Conservation (phyloP, 2,113 vertebrate species). For the Paramormyrops kingsleyae region DNA sequence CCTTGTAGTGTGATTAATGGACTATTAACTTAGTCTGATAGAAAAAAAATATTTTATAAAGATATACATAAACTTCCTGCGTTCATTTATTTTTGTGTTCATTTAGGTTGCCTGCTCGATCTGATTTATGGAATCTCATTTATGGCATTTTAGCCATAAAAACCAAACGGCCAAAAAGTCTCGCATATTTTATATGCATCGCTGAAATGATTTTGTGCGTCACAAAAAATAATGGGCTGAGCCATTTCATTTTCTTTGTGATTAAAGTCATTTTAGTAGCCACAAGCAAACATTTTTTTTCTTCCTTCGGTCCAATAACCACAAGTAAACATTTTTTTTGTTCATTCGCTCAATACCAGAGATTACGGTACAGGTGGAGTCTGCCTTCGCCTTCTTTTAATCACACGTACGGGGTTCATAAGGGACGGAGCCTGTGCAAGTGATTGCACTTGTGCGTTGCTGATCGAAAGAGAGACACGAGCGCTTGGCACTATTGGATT, state of each 20-base stretch:
- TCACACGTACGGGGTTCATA: constrained; percentile 51
- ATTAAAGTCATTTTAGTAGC: neutral
- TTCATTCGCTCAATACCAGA: constrained; percentile 3
- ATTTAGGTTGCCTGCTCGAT: neutral
- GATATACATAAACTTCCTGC: neutral
- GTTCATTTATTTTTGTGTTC: neutral
- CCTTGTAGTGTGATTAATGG: neutral
- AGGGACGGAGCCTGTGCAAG: constrained; percentile 44
- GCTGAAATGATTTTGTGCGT: neutral
- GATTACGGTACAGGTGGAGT: constrained; percentile 43
- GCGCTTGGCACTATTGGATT: constrained; percentile 20
- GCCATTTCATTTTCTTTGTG: neutral
- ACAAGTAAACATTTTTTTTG: neutral
- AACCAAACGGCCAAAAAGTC: neutral
- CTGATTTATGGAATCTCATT: neutral
- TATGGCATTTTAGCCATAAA: neutral
- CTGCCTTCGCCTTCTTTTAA: constrained; percentile 45
- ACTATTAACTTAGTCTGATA: neutral
- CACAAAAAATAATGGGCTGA: neutral
- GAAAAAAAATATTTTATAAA: neutral
- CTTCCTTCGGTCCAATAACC: neutral
- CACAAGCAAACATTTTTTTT: neutral
- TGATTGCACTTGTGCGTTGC: constrained; percentile 27
- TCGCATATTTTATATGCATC: neutral
- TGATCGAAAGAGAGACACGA: constrained; percentile 18